Evolutionary conservation across 2,797 vertebrate species (phyloP).

Genomic region (Mormyrops attenuatus): DNA sequence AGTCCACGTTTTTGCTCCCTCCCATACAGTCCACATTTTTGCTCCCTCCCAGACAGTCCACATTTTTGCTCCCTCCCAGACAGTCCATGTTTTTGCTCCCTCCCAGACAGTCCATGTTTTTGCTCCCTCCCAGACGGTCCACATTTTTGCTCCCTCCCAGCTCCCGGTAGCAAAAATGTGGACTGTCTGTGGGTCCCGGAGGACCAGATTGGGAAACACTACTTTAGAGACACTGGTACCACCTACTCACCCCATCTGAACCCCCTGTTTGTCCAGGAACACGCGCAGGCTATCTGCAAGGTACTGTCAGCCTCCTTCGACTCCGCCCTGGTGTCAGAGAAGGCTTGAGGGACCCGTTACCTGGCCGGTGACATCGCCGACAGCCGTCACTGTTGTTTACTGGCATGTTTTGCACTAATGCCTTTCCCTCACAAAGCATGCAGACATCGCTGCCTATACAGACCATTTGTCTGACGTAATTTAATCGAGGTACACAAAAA

Average conservation of each 20-base stretch:
- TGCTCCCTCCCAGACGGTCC: not conserved
- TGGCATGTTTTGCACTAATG: slow-evolving; percentile 10
- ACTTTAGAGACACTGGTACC: not conserved
- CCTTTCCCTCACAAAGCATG: not conserved
- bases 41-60: not conserved
- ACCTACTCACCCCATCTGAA: not conserved
- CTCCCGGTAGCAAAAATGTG: not conserved
- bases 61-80: not conserved
- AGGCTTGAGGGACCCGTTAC: slow-evolving; percentile 63
- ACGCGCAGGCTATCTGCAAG: slow-evolving; percentile 95
- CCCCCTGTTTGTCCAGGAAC: slow-evolving; percentile 66
- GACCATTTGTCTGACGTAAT: not conserved
- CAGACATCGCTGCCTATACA: not conserved
- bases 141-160: not conserved
- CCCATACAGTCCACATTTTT: not conserved
- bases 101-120: not conserved
- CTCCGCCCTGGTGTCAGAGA: slow-evolving; percentile 77
- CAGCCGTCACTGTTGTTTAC: slow-evolving; percentile 25
- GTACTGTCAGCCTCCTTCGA: slow-evolving; percentile 88
- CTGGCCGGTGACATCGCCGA: not conserved
- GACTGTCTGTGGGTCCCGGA: not conserved
- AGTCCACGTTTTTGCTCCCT: not conserved
- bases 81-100: not conserved
- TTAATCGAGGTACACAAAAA: not conserved
- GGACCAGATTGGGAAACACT: not conserved